phyloP scores from a whole-genome alignment of 1,140 invertebrate species.

The Bombus consobrinus region DNA sequence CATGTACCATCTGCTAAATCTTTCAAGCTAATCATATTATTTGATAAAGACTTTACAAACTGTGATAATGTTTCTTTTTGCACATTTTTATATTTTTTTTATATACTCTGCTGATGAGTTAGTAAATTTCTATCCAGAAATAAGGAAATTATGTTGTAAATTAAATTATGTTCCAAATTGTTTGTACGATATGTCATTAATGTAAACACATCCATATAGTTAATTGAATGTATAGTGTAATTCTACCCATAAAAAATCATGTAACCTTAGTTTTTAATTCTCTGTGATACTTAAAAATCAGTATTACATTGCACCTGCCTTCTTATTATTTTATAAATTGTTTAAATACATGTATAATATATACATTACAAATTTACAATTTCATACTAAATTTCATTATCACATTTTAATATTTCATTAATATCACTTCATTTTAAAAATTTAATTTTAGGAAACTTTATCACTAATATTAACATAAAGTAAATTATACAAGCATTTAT shows the following conservation, averaged over 20 bases:
- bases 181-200: conserved; percentile 83
- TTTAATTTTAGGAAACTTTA: neutral
- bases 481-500: neutral
- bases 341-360: too few species aligned
- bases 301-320: too few species aligned
- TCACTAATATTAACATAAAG: neutral
- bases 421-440: too few species aligned
- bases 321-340: too few species aligned
- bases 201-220: conserved; percentile 81
- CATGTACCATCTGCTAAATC: conserved; percentile 69
- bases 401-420: too few species aligned
- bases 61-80: conserved; percentile 3
- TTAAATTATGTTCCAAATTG: conserved; percentile 80
- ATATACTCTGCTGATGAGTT: conserved; percentile 79
- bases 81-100: conserved; percentile 69
- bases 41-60: conserved; percentile 28
- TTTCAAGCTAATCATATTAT: conserved; percentile 69
- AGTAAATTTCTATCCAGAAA: conserved; percentile 76
- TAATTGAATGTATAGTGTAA: neutral
- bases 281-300: too few species aligned
- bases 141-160: conserved; percentile 71
- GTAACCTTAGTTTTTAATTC: neutral
- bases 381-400: too few species aligned
- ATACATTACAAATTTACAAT: too few species aligned
- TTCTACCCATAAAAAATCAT: neutral